Evolutionary conservation across 2,888 invertebrate species (phyloP), one percentile per base, ranked within the genome.

Genomic region (Sesia apiformis): DNA sequence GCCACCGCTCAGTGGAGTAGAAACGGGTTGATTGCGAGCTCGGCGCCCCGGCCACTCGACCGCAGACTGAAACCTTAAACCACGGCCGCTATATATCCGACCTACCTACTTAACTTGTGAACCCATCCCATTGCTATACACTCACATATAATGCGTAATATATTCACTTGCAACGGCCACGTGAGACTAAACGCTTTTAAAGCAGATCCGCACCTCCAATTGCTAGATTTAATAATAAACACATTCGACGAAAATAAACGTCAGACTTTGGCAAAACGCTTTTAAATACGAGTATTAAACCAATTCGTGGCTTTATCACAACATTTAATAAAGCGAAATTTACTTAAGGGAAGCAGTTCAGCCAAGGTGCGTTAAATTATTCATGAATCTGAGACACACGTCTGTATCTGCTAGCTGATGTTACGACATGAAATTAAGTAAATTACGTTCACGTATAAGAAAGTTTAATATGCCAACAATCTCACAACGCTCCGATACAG

Each of bases 21-120:
- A 77, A 76, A 74, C 75, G 66, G 63, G 57, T 66, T 66, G 73
- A 78, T 75, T 72, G 71, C 67, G 63, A 70, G 61, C 64, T 56
- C 66, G 75, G 76, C 75, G 77, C 78, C 76, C 73, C 57, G 60
- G 62, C 76, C 74, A 74, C 75, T 78, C 76, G 64, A 81, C 83
- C 84, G 79, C 83, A 82, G 74, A 75, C 74, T 74, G 81, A 69
- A 82, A 81, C 72, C 70, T 66, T 58, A 82, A 71, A 77, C 80
- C 72, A 56, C 63, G 59, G 60, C 69, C 65, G 62, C 68, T 71
- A 67, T 64, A 64, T 70, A 72, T n/a, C n/a, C n/a, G n/a, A n/a
- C n/a, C n/a, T n/a, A 23, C 23, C 23, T 23, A 23, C 23, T 23
- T 23, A 23, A 23, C 23, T 23, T 23, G 23, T 2, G 2, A 23